These are phyloP conservation scores for Lasioglossum baleicum DNA, from an alignment of 1,140 invertebrate genomes.

Conservation along the genomic window DNA sequence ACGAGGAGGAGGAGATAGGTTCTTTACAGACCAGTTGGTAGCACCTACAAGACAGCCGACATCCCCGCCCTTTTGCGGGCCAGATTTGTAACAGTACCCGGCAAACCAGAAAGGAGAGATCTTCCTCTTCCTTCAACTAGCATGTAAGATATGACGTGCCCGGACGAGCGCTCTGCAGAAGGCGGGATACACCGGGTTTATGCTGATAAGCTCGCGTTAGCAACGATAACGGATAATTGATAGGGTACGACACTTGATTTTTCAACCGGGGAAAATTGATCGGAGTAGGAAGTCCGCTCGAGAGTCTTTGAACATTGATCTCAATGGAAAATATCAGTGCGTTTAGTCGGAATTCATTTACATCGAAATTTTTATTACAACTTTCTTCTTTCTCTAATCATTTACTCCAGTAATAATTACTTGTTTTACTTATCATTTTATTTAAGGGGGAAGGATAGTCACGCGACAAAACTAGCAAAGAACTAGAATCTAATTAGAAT, in stretches of 20 bases:
- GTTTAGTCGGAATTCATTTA: too few relatives aligned
- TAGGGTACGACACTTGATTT: not conserved
- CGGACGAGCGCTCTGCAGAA: conserved; percentile 12
- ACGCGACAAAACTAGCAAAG: too few relatives aligned
- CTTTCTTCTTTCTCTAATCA: too few relatives aligned
- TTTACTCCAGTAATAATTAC: too few relatives aligned
- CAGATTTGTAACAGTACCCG: conserved; percentile 72
- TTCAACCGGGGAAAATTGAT: not conserved
- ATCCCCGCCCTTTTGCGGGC: conserved; percentile 67
- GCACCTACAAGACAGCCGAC: conserved; percentile 74
- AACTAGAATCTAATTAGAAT: too few relatives aligned
- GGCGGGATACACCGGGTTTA: conserved; percentile 26
- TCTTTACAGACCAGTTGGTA: conserved; percentile 73
- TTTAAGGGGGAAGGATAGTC: too few relatives aligned
- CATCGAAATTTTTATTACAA: too few relatives aligned
- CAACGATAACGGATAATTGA: conserved; percentile 39
- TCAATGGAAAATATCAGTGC: too few relatives aligned
- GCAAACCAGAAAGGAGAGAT: conserved; percentile 60
- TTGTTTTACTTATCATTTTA: too few relatives aligned
- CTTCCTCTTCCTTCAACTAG: conserved; percentile 47
- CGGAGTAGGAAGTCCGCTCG: too few relatives aligned
- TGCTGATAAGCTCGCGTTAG: conserved; percentile 36
- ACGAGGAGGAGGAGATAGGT: conserved; percentile 58
- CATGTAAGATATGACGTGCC: conserved; percentile 41
- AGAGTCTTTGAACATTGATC: too few relatives aligned